phyloP scores from a whole-genome alignment of 2,113 vertebrate species.

The Sminthopsis crassicaudata region DNA sequence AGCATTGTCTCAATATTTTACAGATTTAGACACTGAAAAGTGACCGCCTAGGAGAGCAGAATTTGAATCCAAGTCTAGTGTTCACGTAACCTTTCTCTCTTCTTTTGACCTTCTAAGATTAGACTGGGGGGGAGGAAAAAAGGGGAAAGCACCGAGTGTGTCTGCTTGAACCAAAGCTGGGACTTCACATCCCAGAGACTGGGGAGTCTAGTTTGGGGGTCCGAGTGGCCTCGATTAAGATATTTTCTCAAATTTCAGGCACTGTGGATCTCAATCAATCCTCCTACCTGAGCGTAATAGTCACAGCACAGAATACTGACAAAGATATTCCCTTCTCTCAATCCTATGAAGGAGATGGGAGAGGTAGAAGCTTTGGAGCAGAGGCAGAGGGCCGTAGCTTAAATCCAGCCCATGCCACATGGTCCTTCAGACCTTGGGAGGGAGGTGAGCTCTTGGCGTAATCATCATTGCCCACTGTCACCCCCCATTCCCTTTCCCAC shows the following conservation, averaged over 20 bases:
- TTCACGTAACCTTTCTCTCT: neutral
- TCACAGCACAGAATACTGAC: neutral
- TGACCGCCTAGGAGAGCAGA: neutral
- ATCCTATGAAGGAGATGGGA: neutral
- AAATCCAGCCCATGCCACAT: neutral
- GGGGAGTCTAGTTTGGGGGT: neutral
- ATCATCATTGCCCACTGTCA: neutral
- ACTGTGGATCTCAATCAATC: neutral
- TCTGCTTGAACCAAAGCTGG: too few relatives aligned
- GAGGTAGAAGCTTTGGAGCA: neutral
- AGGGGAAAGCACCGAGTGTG: neutral
- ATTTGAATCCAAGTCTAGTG: neutral
- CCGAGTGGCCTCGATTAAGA: neutral
- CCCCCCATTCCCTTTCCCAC: neutral
- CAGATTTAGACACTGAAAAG: neutral
- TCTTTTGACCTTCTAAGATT: neutral
- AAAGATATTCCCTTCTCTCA: neutral
- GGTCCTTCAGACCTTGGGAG: neutral
- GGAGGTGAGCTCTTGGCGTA: neutral
- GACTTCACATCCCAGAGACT: too few relatives aligned
- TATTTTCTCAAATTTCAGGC: neutral
- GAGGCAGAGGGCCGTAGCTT: neutral
- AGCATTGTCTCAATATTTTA: neutral
- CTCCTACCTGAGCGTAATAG: neutral
- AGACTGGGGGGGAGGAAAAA: too few relatives aligned